Percentiles rank a stretch among this genome's conserved stretches.
Evolutionary conservation across 64 coral and sea anemone genomes (phyloP).

Genomic region (Platygyra sinensis): DNA sequence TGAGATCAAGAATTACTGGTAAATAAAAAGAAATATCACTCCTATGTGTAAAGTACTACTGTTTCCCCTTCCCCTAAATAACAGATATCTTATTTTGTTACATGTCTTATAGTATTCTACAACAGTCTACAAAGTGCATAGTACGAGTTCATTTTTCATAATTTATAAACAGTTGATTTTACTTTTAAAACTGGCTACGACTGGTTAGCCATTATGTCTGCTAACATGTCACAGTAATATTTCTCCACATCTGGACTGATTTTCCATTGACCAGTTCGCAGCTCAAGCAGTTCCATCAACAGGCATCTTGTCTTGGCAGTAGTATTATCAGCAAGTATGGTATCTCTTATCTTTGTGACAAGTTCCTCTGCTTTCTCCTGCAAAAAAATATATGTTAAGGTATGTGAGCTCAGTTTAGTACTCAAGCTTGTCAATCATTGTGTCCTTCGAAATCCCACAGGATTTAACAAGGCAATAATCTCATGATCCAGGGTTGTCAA

Average conservation of each 20-base stretch:
- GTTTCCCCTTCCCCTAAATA: too few relatives aligned
- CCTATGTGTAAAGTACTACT: too few relatives aligned
- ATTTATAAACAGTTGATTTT: not conserved
- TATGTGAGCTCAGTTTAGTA: too few relatives aligned
- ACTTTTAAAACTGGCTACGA: not conserved
- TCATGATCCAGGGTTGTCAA: too few relatives aligned
- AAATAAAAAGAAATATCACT: too few relatives aligned
- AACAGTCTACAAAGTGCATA: not conserved
- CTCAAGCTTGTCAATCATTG: too few relatives aligned
- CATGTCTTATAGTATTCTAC: too few relatives aligned
- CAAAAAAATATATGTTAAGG: not conserved
- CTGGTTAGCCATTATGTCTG: conserved; percentile 39
- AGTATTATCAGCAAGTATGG: conserved; percentile 35
- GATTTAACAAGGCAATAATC: too few relatives aligned
- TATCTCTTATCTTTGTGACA: conserved; percentile 46
- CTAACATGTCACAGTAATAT: conserved; percentile 53
- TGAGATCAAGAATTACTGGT: too few relatives aligned
- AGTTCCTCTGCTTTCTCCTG: conserved; percentile 51
- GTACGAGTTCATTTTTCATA: too few relatives aligned
- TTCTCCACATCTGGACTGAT: not conserved
- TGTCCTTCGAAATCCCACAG: too few relatives aligned
- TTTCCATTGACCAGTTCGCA: conserved; percentile 15
- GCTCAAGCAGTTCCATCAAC: conserved; percentile 48
- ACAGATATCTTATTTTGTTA: too few relatives aligned
- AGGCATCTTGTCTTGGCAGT: conserved; percentile 56